A percentile compares a stretch with the other conserved stretches of the same genome.
Evolutionary conservation across 2,113 vertebrate genomes (phyloP).

Genomic region (Heloderma charlesbogerti): DNA sequence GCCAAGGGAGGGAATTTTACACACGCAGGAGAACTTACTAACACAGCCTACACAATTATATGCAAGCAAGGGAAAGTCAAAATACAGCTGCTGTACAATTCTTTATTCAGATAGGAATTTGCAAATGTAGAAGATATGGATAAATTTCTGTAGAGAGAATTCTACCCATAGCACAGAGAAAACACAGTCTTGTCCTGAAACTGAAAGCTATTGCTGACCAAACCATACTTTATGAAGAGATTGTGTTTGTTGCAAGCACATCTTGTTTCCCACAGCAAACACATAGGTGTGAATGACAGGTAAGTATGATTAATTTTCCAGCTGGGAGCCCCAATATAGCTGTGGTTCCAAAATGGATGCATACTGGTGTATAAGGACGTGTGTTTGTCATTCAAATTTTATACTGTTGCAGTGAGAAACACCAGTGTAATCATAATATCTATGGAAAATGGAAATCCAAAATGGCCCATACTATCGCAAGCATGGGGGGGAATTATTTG

Average conservation of each 20-base stretch:
- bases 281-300: neutral
- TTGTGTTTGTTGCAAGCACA: neutral
- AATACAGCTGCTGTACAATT: neutral
- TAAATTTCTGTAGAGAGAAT: neutral
- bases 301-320: neutral
- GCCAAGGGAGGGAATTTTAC: neutral
- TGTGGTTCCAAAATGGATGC: neutral
- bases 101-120: neutral
- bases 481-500: neutral
- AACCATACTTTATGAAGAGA: neutral
- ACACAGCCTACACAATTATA: neutral
- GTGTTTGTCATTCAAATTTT: neutral
- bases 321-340: neutral
- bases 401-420: neutral
- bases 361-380: neutral
- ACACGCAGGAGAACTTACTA: neutral
- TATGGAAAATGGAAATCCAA: neutral
- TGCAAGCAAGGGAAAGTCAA: neutral
- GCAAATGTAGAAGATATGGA: neutral
- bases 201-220: neutral
- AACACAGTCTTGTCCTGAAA: neutral
- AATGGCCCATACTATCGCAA: neutral
- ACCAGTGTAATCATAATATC: neutral
- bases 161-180: neutral
- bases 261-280: neutral